Evolutionary conservation across 92 coral and sea anemone genomes (phyloP), one percentile per base, ranked within the genome.

Genomic region (Nematostella vectensis): DNA sequence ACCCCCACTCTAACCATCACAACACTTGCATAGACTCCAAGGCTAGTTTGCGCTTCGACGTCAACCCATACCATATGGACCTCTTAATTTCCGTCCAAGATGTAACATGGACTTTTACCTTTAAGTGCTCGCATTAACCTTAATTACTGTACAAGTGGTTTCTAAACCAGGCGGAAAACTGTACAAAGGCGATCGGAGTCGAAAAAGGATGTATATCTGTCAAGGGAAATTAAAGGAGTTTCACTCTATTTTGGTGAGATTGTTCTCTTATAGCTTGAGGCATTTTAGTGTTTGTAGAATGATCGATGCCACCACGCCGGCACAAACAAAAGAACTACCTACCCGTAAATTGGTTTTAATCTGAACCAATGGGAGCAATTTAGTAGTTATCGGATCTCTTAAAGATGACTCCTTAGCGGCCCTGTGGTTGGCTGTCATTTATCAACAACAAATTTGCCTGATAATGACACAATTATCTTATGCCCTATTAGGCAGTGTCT

Each of bases 381-480:
- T 81, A 85, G 87, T 61, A 80, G 95, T 85, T 85, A 85, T 85
- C 84, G 77, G 79, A 76, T 80, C 88, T 85, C 75, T 85, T 80
- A 66, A 85, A 85, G 95, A 71, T 85, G 88, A 85, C 95, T 73
- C 82, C 84, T 77, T 66, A 37, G 80, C 75, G 78, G 66, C 67
- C 65, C 69, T 78, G 94, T 82, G 99, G 99, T 93, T 87, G 88
- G 96, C 80, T 74, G 93, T 52, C 88, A 78, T 82, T 93, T 93
- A 93, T 93, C 99, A 93, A 93, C 99, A 93, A 93, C 99, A 93
- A 93, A 86, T 93, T 93, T 83, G 89, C 82, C 71, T 87, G 99
- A 93, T 85, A 93, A 93, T 80, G 51, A 78, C 94, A 93, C 95
- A 93, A 93, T 86, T 93, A 87, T 88, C 89, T 77, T 79, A 76